These are phyloP conservation scores for Cyclopterus lumpus DNA, from an alignment of 2,797 vertebrate species.

Conservation along the genomic window DNA sequence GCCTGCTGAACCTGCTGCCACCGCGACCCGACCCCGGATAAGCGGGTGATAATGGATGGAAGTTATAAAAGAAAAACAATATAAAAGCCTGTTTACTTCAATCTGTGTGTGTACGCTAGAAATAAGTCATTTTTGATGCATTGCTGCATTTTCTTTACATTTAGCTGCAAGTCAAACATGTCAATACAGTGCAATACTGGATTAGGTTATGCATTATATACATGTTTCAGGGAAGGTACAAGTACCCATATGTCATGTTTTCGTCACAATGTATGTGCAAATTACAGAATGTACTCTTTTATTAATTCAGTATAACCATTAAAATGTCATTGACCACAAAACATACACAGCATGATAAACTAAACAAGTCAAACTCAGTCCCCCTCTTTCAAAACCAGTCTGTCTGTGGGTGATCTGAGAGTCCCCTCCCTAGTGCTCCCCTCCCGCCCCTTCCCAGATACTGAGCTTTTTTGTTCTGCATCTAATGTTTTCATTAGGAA, in stretches of 20 bases:
- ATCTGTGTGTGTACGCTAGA: neutral
- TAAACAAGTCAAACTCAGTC: constrained; percentile 15
- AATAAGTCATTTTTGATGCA: constrained; percentile 11
- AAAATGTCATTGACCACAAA: neutral
- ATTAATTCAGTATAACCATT: neutral
- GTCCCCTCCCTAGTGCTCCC: constrained; percentile 64
- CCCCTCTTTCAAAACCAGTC: neutral
- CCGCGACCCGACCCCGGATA: too few species aligned
- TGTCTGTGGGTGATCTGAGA: constrained; percentile 46
- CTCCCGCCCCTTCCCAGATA: constrained; percentile 66
- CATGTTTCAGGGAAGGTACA: neutral
- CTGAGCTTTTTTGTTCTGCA: constrained; percentile 66
- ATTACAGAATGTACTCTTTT: neutral
- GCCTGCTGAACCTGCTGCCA: too few species aligned
- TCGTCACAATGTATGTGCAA: neutral
- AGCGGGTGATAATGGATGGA: too few species aligned
- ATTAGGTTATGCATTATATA: neutral
- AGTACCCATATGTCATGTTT: neutral
- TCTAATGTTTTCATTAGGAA: constrained; percentile 80
- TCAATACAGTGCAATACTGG: neutral
- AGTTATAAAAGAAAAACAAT: constrained; percentile 11
- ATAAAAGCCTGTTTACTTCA: neutral
- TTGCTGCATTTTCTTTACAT: neutral
- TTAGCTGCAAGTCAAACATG: neutral
- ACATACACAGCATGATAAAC: neutral